Evolutionary conservation across 2,797 vertebrate genomes (phyloP).

Genomic region (Mormyrops boulengeri): DNA sequence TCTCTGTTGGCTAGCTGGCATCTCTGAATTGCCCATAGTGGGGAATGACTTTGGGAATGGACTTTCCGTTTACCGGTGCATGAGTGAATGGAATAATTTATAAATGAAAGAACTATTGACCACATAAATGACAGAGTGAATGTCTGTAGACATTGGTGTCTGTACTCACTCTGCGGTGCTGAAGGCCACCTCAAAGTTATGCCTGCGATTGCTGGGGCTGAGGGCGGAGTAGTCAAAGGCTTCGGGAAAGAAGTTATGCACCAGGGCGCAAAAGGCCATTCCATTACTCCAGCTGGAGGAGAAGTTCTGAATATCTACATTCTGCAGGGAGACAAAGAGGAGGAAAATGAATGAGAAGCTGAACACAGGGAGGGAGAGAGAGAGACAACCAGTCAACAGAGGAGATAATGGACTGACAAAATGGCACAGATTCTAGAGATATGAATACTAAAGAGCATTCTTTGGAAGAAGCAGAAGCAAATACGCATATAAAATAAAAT

Average conservation of each 20-base stretch:
- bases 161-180: constrained; percentile 86
- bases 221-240: constrained; percentile 86
- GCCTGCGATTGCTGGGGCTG: constrained; percentile 82
- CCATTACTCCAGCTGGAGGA: constrained; percentile 97
- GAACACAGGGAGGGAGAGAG: background rate
- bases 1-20: background rate
- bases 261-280: constrained; percentile 96
- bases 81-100: background rate
- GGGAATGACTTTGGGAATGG: background rate
- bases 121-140: background rate
- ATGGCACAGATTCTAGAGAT: background rate
- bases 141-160: background rate
- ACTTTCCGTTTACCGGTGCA: background rate
- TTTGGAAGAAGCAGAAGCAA: background rate
- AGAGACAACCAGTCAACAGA: background rate
- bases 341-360: background rate
- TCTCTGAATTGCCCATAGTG: background rate
- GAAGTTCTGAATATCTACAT: constrained; percentile 96
- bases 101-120: background rate
- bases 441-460: background rate
- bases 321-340: constrained; percentile 51
- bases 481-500: background rate
- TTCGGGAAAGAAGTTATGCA: constrained; percentile 95
- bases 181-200: constrained; percentile 95
- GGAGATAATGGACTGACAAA: background rate